A percentile compares a stretch with the other conserved stretches of the same genome.
Evolutionary conservation across 1,140 invertebrate genomes (phyloP).

Genomic region (Drosophila grimshawi): DNA sequence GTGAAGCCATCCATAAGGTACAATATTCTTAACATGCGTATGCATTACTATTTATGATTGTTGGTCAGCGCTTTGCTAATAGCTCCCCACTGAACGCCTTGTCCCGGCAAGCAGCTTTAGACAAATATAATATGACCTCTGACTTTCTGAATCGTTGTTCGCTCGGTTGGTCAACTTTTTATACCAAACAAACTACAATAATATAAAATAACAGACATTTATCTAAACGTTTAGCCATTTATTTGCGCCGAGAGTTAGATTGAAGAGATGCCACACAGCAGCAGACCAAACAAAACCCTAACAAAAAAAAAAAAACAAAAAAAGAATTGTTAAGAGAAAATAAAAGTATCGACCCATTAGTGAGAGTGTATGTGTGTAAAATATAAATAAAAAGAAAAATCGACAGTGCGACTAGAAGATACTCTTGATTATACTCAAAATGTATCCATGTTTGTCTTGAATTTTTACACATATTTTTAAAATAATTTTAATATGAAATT

Average conservation of each 20-base stretch:
- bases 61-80: constrained; percentile 21
- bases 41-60: constrained; percentile 19
- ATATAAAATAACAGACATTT: constrained; percentile 76
- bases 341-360: constrained; percentile 61
- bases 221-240: constrained; percentile 77
- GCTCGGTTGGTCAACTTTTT: constrained; percentile 50
- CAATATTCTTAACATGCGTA: not conserved
- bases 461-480: too few relatives aligned
- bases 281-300: constrained; percentile 5
- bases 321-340: constrained; percentile 16
- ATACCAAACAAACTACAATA: constrained; percentile 74
- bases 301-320: constrained; percentile 24
- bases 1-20: not conserved
- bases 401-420: not conserved
- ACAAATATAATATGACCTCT: constrained; percentile 44
- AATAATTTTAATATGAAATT: too few relatives aligned
- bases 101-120: constrained; percentile 8
- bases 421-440: not conserved
- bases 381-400: constrained; percentile 6
- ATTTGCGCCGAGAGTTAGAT: constrained; percentile 48
- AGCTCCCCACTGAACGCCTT: constrained; percentile 43
- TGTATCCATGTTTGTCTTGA: too few relatives aligned
- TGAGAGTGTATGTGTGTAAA: constrained; percentile 34
- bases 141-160: constrained; percentile 15
- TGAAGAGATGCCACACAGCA: not conserved